A percentile compares a stretch with the other conserved stretches of the same genome.
These are phyloP conservation scores for Aphodius granarius DNA, from an alignment of 2,888 invertebrate species.

Conservation along the genomic window DNA sequence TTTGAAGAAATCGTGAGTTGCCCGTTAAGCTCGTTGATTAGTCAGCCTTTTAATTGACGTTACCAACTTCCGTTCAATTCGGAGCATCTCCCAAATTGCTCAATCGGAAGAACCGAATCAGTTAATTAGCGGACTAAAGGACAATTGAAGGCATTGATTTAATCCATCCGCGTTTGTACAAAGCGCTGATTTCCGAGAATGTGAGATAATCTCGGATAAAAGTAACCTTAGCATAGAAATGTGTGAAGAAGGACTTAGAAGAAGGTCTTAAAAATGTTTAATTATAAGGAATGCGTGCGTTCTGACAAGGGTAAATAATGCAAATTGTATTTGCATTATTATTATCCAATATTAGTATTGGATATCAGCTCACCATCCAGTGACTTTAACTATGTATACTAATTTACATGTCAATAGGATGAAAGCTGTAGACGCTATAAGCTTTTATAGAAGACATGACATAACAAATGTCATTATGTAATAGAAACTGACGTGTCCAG, in stretches of 20 bases:
- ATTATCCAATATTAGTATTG: background rate
- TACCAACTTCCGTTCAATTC: background rate
- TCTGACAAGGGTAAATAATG: background rate
- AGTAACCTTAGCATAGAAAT: background rate
- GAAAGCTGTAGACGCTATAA: no score
- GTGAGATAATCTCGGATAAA: background rate
- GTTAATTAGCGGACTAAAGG: background rate
- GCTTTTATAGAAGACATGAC: no score
- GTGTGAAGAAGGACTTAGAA: background rate
- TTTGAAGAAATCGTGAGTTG: background rate
- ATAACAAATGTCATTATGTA: no score
- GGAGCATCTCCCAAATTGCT: background rate
- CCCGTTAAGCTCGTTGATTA: background rate
- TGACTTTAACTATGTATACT: no score
- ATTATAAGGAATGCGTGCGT: background rate
- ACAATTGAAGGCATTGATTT: background rate
- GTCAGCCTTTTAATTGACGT: background rate
- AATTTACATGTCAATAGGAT: no score
- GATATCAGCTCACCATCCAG: background rate
- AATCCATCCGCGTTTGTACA: background rate
- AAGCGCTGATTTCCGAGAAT: background rate
- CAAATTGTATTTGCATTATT: background rate
- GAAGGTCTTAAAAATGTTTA: background rate
- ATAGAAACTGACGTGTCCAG: no score
- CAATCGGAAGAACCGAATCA: background rate